Percentiles rank a stretch among this genome's conserved stretches.
Conservation (phyloP, 2,888 invertebrate species). For the Drosophila kambysellisi region DNA sequence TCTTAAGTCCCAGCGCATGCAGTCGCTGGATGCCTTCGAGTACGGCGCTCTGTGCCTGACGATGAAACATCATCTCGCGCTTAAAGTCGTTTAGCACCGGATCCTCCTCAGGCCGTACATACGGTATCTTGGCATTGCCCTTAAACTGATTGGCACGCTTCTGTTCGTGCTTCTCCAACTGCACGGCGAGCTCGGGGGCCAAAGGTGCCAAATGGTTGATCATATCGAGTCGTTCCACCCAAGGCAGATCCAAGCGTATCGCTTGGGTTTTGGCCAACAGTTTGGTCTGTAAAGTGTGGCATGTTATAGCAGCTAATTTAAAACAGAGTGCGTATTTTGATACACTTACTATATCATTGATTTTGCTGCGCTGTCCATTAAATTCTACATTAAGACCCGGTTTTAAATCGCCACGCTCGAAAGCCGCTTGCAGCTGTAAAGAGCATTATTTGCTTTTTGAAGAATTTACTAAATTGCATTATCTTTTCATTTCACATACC, state of each 20-base stretch:
- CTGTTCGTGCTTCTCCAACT: slow-evolving; percentile 91
- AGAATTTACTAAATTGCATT: background rate
- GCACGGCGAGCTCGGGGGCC: slow-evolving; percentile 93
- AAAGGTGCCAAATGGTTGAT: slow-evolving; percentile 91
- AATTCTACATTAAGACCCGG: slow-evolving; percentile 92
- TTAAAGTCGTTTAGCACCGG: slow-evolving; percentile 96
- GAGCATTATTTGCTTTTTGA: background rate
- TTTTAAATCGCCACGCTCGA: slow-evolving; percentile 93
- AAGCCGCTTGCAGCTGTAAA: slow-evolving; percentile 94
- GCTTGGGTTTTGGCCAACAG: slow-evolving; percentile 90
- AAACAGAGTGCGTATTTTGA: rapidly evolving
- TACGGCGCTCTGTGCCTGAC: slow-evolving; percentile 95
- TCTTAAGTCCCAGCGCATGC: slow-evolving; percentile 90
- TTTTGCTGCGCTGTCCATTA: slow-evolving; percentile 86
- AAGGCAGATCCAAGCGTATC: slow-evolving; percentile 90
- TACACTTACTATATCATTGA: slow-evolving; percentile 91
- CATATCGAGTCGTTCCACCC: slow-evolving; percentile 94
- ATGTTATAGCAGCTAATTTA: background rate
- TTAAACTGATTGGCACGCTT: slow-evolving; percentile 88
- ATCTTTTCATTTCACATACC: slow-evolving; percentile 59
- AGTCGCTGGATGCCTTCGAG: slow-evolving; percentile 92
- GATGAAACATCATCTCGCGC: slow-evolving; percentile 94
- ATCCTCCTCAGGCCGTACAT: slow-evolving; percentile 89
- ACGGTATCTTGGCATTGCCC: slow-evolving; percentile 89
- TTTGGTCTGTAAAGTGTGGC: slow-evolving; percentile 67